Base-by-base conservation (phyloP, 2,113 vertebrate genomes). In the Vimba vimba region DNA sequence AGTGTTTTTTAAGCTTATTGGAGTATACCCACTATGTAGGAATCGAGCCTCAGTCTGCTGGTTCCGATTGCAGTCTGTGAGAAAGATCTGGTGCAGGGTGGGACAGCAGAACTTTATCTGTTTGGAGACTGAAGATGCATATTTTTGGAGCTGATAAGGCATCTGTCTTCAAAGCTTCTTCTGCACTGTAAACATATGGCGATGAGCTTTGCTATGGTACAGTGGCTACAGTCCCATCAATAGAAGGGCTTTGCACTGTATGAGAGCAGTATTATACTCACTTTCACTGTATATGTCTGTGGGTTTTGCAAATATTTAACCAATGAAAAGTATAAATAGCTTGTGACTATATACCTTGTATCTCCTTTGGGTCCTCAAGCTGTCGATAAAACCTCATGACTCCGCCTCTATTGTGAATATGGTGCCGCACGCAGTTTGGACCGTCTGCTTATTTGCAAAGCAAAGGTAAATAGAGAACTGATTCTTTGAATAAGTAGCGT, bases 161-260 rank as follows among this genome's bases (percentile, higher is more conserved):
- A 52, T 79, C 82, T 9, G 55, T 85, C 76, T 74, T 89, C 62
- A 79, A 77, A 88, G 83, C 82, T 47, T 74, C 47, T 19, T 52
- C 50, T 64, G n/a, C 62, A 59, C 50, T 84, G 77, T 87, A 85
- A 87, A 85, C 85, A 88, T 62, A 36, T 62, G 25, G n/a, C 79
- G 57, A 43, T 76, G 83, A 83, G 69, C 55, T 71, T 85, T 71
- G 25, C 25, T 78, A 76, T 10, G 60, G 50, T 76, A 83, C 86
- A 85, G 13, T 57, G 73, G 43, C 27, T 43, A 15, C 7, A 45
- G 47, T 77, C 66, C 60, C 74, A 74, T 76, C 36, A 47, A 83
- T 74, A 39, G 27, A 39, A 64, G 43, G 45, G 15, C 76, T 87
- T 87, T 85, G 83, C 27, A 21, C 62, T n/a, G n/a, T 57, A 47